Base-by-base conservation (phyloP, 2,797 vertebrate genomes). In the Ammospiza maritima region DNA sequence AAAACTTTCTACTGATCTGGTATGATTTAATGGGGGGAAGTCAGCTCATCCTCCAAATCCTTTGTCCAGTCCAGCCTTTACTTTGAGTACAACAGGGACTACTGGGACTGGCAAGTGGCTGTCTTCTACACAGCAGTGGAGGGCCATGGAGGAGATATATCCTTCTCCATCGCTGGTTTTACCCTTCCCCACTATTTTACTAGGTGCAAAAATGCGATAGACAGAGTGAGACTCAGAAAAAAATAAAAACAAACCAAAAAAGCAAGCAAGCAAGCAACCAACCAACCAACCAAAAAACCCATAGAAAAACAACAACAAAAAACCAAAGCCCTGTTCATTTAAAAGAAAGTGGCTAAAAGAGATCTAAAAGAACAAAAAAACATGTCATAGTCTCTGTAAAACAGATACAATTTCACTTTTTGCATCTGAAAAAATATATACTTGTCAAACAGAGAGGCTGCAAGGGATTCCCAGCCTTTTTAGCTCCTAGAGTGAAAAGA, bases 381-480 rank as follows among this genome's bases (percentile, higher is more conserved):
- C 0, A 4, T 22, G 16, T 45, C 34, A 27, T 17, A 38, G 5
- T 61, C 10, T 53, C 57, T 34, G 4, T 71, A 44, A 81, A 70
- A 90, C 30, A 83, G 60, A 42, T 53, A 70, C 18, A 57, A 11
- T 61, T 83, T 54, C 64, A 14, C 16, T 71, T 84, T 83, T 83
- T 38, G 26, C 36, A 61, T 60, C 30, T 77, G 69, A 75, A 85
- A 94, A 66, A 44, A 72, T 47, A 90, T 20, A 38, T 58, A 23
- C 67, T 80, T 92, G 64, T 76, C 60, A 89, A 75, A 74, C 11
- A 89, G 61, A 67, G 5, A 72, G 34, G 15, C 32, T 92, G n/a
- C 29, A 87, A 73, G 22, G 30, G 38, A 72, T 69, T 93, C 56
- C 27, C 16, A 40, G 16, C 40, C 70, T 56, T 78, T 85, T 81